These are phyloP conservation scores for Hippasteria phrygiana DNA, from an alignment of 53 echinoderm and acorn worm species.

Conservation along the genomic window DNA sequence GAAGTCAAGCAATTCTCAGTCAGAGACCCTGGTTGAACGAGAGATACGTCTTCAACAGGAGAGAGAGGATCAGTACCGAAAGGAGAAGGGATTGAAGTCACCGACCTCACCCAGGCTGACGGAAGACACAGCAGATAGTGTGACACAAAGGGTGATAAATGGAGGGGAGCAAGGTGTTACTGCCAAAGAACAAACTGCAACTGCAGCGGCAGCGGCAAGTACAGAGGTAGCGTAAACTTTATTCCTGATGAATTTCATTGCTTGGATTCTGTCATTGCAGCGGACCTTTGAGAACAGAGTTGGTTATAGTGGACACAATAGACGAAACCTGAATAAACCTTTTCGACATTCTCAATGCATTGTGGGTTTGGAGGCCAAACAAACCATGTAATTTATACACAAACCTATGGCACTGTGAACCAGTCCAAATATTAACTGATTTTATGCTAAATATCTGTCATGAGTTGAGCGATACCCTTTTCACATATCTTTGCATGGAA, in stretches of 20 bases:
- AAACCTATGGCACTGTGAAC: no score
- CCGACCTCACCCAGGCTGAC: neutral
- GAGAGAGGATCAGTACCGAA: conserved; percentile 26
- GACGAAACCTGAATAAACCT: no score
- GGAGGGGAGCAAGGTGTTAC: neutral
- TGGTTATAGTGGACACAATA: neutral
- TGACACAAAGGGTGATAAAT: neutral
- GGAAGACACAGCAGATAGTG: neutral
- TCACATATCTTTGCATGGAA: no score
- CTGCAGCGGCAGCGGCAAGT: neutral
- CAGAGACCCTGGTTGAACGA: conserved; percentile 72
- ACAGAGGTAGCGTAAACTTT: conserved; percentile 13
- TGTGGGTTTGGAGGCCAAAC: no score
- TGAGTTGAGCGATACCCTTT: no score
- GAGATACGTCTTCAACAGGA: conserved; percentile 79
- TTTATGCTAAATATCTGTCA: no score
- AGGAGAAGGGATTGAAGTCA: conserved; percentile 31
- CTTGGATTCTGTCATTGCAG: neutral
- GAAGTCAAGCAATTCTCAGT: conserved; percentile 17
- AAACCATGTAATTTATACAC: no score
- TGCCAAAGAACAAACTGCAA: conserved; percentile 3
- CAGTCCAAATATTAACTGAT: no score
- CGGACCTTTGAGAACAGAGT: neutral
- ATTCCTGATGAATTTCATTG: neutral
- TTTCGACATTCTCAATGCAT: no score